Conservation (phyloP, 1,140 invertebrate species). For the Sycophila sp. region DNA sequence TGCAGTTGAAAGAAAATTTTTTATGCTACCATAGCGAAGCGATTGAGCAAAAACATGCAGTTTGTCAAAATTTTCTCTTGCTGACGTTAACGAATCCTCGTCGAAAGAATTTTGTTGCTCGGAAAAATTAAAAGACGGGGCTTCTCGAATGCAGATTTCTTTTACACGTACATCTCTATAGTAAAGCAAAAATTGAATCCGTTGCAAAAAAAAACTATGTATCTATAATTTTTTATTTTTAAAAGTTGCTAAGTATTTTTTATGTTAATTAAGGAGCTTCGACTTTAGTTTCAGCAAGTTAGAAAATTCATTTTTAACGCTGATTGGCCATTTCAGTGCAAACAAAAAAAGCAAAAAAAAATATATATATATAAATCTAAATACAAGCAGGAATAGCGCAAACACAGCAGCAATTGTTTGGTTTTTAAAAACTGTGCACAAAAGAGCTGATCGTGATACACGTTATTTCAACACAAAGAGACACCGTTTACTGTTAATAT, state of each 20-base stretch:
- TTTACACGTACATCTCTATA: not conserved
- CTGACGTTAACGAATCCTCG: no score
- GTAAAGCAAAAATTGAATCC: not conserved
- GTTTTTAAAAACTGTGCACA: conserved; percentile 23
- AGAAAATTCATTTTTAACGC: conserved; percentile 33
- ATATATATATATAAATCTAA: not conserved
- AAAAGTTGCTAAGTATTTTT: no score
- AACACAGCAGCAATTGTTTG: conserved; percentile 6
- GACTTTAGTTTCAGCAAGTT: conserved; percentile 22
- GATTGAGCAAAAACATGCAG: no score
- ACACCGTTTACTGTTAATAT: no score
- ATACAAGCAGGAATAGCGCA: not conserved
- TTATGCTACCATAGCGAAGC: no score
- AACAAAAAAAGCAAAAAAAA: not conserved
- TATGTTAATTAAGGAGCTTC: conserved; percentile 10
- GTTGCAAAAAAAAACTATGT: no score
- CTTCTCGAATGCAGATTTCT: conserved; percentile 8
- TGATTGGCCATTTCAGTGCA: not conserved
- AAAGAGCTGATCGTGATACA: not conserved
- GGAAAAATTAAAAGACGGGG: not conserved
- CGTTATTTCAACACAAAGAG: no score
- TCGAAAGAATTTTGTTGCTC: no score
- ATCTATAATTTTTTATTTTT: no score
- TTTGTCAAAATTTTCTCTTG: no score
- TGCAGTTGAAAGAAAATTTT: no score